A percentile compares a stretch with the other conserved stretches of the same genome.
These are phyloP conservation scores for Cynopterus sphinx DNA, from an alignment of 2,797 vertebrate species.

Conservation along the genomic window DNA sequence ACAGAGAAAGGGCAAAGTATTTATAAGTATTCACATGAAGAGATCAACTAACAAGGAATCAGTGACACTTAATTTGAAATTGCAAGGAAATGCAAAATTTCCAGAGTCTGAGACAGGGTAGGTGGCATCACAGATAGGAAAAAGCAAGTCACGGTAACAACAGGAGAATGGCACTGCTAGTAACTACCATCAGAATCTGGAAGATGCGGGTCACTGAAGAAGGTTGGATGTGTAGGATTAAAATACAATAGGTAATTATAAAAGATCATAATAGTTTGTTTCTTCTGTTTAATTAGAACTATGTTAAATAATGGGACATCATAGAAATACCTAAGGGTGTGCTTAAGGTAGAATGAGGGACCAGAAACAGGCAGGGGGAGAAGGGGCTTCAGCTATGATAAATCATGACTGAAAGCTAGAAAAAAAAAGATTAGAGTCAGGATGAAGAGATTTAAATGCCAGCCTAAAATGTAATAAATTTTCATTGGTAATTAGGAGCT, in stretches of 20 bases:
- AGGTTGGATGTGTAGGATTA: background rate
- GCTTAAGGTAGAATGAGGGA: background rate
- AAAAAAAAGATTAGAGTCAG: background rate
- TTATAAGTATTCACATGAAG: background rate
- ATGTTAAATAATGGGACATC: background rate
- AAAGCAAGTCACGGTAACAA: background rate
- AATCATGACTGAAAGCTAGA: background rate
- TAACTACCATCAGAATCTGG: background rate
- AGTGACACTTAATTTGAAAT: background rate
- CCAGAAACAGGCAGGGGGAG: background rate
- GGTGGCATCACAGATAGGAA: background rate
- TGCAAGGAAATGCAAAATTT: constrained; percentile 14
- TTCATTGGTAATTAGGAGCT: background rate
- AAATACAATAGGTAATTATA: background rate
- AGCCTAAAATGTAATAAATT: background rate
- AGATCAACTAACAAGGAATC: background rate
- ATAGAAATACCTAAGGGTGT: background rate
- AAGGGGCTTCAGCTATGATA: background rate
- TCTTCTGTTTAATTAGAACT: background rate
- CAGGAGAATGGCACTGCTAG: background rate
- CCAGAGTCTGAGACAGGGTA: background rate
- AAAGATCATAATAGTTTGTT: background rate
- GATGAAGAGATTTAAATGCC: background rate
- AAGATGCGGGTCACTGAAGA: background rate
- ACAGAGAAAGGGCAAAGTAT: background rate